Conservation (phyloP, 2,888 invertebrate genomes). For the Aleiodes testaceus region DNA sequence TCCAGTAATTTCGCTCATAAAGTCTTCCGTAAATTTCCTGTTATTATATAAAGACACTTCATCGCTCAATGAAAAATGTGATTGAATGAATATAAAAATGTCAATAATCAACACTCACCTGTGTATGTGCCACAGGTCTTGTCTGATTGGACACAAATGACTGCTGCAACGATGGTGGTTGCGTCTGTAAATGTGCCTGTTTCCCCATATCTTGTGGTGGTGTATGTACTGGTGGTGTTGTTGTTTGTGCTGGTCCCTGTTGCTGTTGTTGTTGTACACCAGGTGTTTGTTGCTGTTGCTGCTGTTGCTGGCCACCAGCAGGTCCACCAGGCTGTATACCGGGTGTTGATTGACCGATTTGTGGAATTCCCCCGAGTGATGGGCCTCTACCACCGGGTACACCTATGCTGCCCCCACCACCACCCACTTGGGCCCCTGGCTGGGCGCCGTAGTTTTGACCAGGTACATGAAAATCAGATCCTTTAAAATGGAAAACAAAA, state of each 20-base stretch:
- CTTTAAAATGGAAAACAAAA: slow-evolving; percentile 52
- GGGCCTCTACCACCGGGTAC: slow-evolving; percentile 68
- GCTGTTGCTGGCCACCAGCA: slow-evolving; percentile 57
- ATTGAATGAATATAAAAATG: not conserved
- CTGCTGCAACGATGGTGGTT: slow-evolving; percentile 60
- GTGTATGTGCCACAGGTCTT: slow-evolving; percentile 58
- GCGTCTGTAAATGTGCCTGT: slow-evolving; percentile 66
- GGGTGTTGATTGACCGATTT: slow-evolving; percentile 65
- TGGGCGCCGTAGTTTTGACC: slow-evolving; percentile 70
- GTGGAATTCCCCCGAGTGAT: slow-evolving; percentile 65
- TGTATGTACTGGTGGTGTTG: slow-evolving; percentile 66
- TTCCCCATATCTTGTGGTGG: slow-evolving; percentile 70
- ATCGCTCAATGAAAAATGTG: too few species aligned
- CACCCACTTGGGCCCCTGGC: slow-evolving; percentile 70
- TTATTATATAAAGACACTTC: too few species aligned
- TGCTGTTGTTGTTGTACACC: slow-evolving; percentile 65
- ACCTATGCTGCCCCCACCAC: slow-evolving; percentile 68
- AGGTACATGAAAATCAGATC: slow-evolving; percentile 70
- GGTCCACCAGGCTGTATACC: slow-evolving; percentile 66
- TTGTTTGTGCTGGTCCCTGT: slow-evolving; percentile 66
- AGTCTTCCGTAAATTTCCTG: too few species aligned
- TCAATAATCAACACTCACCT: slow-evolving; percentile 51
- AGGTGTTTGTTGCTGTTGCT: slow-evolving; percentile 55
- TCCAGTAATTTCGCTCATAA: too few species aligned
- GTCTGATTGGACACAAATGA: slow-evolving; percentile 62